Evolutionary conservation across 2,888 invertebrate species (phyloP), one percentile per base, ranked within the genome.

Genomic region (Clistopyga incitator): DNA sequence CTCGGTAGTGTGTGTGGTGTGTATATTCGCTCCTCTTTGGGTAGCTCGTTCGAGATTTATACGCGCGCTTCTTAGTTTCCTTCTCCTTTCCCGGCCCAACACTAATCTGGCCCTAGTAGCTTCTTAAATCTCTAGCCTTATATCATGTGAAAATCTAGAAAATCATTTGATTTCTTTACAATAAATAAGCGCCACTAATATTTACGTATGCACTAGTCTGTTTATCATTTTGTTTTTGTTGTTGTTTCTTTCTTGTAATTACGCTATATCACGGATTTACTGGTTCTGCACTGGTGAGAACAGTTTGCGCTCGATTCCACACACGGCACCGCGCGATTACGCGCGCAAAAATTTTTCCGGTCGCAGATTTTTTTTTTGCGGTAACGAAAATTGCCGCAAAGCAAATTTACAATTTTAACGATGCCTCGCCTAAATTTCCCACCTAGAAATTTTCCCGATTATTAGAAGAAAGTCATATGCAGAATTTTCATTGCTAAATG

Each of bases 251-350:
- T n/a, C 64, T 65, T 56, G 6, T 65, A 77, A 78, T 71, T 79
- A 42, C 45, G 45, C 52, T 67, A 64, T 52, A 64, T 61, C 61
- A 59, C 52, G 56, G 61, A 29, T 59, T 74, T 29, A 38, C 23
- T 47, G 45, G 47, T 67, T 91, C 88, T 88, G 89, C 87, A 88
- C 82, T 84, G 78, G 78, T 85, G 80, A 80, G 38, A 64, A 84
- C 77, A 81, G 77, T 78, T 78, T 47, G 70, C 50, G 50, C 54
- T 70, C 67, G 76, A 61, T 80, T 47, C n/a, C 52, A 67, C 64
- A 50, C 50, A 47, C 79, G n/a, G 65, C 78, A 0, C n/a, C 61
- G 34, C 61, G 34, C n/a, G 3, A 38, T 38, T 38, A 38, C 29
- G 10, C 8, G 38, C 1, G 10, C n/a, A 38, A 38, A 38, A 38